A percentile compares a stretch with the other conserved stretches of the same genome.
Evolutionary conservation across 2,113 vertebrate genomes (phyloP).

Genomic region (Garra rufa): DNA sequence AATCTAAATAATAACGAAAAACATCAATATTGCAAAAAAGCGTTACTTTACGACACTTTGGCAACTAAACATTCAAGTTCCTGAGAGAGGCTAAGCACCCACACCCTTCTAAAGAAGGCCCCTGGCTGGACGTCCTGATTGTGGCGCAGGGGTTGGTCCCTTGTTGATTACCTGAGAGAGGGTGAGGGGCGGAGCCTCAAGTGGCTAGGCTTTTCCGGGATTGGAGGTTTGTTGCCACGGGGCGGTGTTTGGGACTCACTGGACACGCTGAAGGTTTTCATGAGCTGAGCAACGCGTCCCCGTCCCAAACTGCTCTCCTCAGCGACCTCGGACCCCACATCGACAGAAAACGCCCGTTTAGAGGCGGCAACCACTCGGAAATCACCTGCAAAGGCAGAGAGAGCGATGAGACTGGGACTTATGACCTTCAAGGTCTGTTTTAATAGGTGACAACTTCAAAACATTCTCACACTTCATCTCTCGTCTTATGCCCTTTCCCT

Average conservation of each 20-base stretch:
- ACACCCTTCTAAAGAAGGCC: constrained; percentile 6
- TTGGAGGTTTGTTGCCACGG: constrained; percentile 69
- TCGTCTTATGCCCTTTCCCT: background rate
- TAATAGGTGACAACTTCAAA: constrained; percentile 25
- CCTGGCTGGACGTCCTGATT: background rate
- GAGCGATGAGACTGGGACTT: constrained; percentile 11
- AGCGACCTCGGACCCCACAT: constrained; percentile 41
- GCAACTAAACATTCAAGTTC: constrained; percentile 50
- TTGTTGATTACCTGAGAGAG: constrained; percentile 74
- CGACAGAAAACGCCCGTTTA: constrained; percentile 36
- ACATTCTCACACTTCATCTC: constrained; percentile 50
- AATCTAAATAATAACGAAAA: constrained; percentile 64
- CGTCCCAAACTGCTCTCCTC: constrained; percentile 56
- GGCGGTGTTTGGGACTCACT: constrained; percentile 47
- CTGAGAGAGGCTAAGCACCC: constrained; percentile 52
- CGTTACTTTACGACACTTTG: constrained; percentile 57
- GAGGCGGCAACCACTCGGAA: constrained; percentile 50
- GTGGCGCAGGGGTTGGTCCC: constrained; percentile 23
- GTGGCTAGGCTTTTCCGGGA: constrained; percentile 75
- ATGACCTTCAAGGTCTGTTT: background rate
- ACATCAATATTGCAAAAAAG: constrained; percentile 61
- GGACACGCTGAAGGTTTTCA: constrained; percentile 73
- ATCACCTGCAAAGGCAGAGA: constrained; percentile 57
- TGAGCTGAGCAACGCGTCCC: constrained; percentile 77
- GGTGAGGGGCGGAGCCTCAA: constrained; percentile 67